Evolutionary conservation across 2,113 vertebrate species (phyloP), one percentile per base, ranked within the genome.

Genomic region (Labrus mixtus): DNA sequence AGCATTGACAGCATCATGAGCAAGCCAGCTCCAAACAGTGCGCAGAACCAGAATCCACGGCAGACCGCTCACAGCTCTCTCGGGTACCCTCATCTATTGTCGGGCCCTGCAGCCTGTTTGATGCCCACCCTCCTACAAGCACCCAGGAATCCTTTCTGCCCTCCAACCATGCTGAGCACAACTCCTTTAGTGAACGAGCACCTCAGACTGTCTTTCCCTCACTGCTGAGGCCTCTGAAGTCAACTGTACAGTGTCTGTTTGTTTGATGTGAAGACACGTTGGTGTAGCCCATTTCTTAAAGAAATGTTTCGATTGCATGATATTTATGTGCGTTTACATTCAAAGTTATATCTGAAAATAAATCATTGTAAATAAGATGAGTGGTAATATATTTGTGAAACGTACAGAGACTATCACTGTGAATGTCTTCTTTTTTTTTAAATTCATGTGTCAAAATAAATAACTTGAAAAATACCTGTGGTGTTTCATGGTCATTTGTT

Each of bases 1-100:
- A 96, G 92, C 83, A 95, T 96, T 23, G 95, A 96, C 64, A 95
- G 93, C 76, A 95, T 96, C 54, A 95, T 96, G 89, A 92, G 87
- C 71, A 95, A 87, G 55, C 86, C 86, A 3, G 77, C 85, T 36
- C 73, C 80, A 11, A 11, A 46, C 43, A 48, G 6, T 13, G 6
- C 50, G 2, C 83, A 64, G 13, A 86, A 63, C 63, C 62, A 36
- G 7, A 71, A 60, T 8, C 65, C 36, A 7, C 62, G 66, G 65
- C 83, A 73, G 10, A 45, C 59, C 56, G 77, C 11, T 10, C 75
- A 78, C 37, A 12, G 63, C 65, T 46, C 80, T 7, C 33, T 79
- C 0, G 86, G 80, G 8, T 94, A 88, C 33, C 73, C 80, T 16
- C 88, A 75, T 15, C 81, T 92, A 13, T 45, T 92, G 70, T 79